phyloP scores from a whole-genome alignment of 2,797 vertebrate species.

The Anguilla anguilla region DNA sequence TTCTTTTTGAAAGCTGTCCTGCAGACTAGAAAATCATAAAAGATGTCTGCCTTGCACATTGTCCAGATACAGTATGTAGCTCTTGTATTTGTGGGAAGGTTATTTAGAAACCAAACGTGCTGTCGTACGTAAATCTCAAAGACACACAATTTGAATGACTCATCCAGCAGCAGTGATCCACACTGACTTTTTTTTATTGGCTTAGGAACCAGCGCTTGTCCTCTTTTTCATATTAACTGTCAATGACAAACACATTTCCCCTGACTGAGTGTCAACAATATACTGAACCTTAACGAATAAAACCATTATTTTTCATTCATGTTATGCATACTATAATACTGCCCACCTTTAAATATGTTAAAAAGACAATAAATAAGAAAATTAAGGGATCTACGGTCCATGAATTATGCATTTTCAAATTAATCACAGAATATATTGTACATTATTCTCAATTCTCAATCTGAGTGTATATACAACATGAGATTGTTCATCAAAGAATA shows the following conservation, averaged over 20 bases:
- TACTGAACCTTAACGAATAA: not conserved
- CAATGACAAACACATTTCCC: conserved; percentile 1
- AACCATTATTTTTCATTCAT: not conserved
- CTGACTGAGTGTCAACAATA: not conserved
- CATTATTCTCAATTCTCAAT: not conserved
- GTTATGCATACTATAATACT: not conserved
- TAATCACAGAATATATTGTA: too few species aligned
- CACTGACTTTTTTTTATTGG: not conserved
- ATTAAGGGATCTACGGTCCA: not conserved
- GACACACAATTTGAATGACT: not conserved
- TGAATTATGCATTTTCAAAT: not conserved
- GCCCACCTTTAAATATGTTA: not conserved
- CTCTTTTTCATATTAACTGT: not conserved
- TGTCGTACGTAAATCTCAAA: not conserved
- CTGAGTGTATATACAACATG: not conserved
- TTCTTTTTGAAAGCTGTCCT: conserved; percentile 19
- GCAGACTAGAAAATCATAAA: not conserved
- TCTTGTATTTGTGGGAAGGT: not conserved
- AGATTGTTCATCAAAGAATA: not conserved
- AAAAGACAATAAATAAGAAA: not conserved
- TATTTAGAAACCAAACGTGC: not conserved
- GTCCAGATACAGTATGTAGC: not conserved
- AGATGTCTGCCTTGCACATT: not conserved
- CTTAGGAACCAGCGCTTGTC: not conserved
- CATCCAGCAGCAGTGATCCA: not conserved